These are phyloP conservation scores for Dendrocincla fuliginosa DNA, from an alignment of 2,797 vertebrate species.

Conservation along the genomic window DNA sequence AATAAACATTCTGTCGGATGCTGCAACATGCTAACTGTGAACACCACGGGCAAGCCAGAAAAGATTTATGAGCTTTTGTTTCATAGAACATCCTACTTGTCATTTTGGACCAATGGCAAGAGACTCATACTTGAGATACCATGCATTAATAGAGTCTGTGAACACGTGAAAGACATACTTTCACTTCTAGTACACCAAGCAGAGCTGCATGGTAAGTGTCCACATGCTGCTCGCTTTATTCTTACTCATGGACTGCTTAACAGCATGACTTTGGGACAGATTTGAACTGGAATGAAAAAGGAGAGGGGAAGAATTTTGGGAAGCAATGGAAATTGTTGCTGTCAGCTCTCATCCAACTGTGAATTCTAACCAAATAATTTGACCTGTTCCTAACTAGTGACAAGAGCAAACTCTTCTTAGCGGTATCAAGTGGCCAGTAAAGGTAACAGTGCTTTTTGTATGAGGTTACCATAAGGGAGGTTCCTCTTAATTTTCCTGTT, in stretches of 20 bases:
- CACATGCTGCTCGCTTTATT: background rate
- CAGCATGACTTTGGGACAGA: background rate
- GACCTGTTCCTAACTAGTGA: background rate
- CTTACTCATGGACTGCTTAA: background rate
- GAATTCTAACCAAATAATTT: background rate
- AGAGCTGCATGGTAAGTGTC: background rate
- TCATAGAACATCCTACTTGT: background rate
- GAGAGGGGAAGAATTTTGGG: background rate
- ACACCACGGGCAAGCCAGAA: background rate
- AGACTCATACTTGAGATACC: background rate
- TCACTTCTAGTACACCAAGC: conserved; percentile 16
- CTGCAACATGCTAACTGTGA: background rate
- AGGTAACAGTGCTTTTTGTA: background rate
- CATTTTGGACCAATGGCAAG: background rate
- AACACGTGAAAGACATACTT: conserved; percentile 3
- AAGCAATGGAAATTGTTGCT: background rate
- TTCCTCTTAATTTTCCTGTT: background rate
- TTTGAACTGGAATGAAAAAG: background rate
- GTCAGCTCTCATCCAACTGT: background rate
- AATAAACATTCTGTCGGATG: background rate
- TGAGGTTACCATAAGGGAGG: background rate
- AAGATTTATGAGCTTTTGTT: background rate
- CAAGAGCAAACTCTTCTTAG: background rate
- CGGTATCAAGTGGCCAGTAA: background rate
- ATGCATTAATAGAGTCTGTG: background rate